phyloP scores from a whole-genome alignment of 2,888 invertebrate species.

The Neria commutata region DNA sequence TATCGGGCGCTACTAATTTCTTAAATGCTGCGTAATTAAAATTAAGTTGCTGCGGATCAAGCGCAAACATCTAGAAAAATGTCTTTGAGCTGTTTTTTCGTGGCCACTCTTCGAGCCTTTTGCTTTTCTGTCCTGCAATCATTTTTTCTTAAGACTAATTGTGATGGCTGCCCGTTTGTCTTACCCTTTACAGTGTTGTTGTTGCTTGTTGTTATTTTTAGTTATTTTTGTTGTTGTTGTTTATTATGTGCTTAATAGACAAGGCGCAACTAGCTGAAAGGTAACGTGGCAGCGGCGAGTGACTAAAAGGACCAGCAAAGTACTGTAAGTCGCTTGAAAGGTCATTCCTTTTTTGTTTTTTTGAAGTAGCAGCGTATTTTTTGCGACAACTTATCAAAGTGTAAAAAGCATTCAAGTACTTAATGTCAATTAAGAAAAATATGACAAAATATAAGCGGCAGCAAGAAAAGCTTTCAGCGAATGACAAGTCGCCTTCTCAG shows the following conservation, averaged over 20 bases:
- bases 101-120: too few relatives aligned
- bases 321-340: neutral
- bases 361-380: neutral
- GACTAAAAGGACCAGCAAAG: neutral
- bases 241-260: slow-evolving; percentile 5
- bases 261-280: neutral
- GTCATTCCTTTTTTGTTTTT: neutral
- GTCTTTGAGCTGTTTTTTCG: neutral
- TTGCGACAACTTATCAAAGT: slow-evolving; percentile 11
- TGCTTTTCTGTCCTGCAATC: too few relatives aligned
- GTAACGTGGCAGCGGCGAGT: neutral
- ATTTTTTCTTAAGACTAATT: too few relatives aligned
- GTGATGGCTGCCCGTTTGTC: too few relatives aligned
- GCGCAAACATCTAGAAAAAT: too few relatives aligned
- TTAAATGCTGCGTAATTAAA: slow-evolving; percentile 21
- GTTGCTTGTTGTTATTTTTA: neutral
- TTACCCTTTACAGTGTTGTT: too few relatives aligned
- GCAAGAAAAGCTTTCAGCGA: neutral
- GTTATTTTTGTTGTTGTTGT: neutral
- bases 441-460: slow-evolving; percentile 20
- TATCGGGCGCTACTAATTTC: slow-evolving; percentile 6
- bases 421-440: slow-evolving; percentile 31
- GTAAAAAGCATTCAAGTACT: slow-evolving; percentile 29
- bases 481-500: too few relatives aligned
- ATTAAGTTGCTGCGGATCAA: too few relatives aligned